Percentiles rank a stretch among this genome's conserved stretches.
Evolutionary conservation across 2,888 invertebrate genomes (phyloP).

Genomic region (Acrobasis repandana): DNA sequence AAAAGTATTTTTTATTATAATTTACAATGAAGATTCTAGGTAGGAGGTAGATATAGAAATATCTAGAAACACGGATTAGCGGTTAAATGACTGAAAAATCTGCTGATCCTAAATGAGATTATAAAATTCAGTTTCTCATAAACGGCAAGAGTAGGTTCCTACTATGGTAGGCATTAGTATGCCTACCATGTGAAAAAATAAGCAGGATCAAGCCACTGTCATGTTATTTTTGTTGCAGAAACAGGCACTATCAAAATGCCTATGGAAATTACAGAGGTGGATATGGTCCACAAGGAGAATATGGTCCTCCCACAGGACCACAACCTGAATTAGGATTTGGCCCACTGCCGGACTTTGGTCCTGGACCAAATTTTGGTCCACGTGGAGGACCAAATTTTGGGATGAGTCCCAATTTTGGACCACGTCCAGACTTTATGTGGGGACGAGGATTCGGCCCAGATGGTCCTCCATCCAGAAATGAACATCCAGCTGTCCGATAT

Average conservation of each 20-base stretch:
- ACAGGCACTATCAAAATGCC: slow-evolving; percentile 54
- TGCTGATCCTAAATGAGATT: too few relatives aligned
- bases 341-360: slow-evolving; percentile 21
- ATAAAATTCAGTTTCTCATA: too few relatives aligned
- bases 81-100: too few relatives aligned
- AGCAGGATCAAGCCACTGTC: too few relatives aligned
- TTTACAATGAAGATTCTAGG: too few relatives aligned
- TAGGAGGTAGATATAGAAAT: too few relatives aligned
- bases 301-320: slow-evolving; percentile 32
- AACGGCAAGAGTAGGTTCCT: too few relatives aligned
- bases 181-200: too few relatives aligned
- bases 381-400: slow-evolving; percentile 23
- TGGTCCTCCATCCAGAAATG: slow-evolving; percentile 40
- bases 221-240: slow-evolving; percentile 37
- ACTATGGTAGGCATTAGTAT: too few relatives aligned
- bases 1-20: too few relatives aligned
- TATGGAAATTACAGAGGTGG: slow-evolving; percentile 61
- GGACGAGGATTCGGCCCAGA: slow-evolving; percentile 49
- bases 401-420: slow-evolving; percentile 21
- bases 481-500: slow-evolving; percentile 26
- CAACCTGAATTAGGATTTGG: slow-evolving; percentile 28
- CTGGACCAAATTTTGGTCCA: slow-evolving; percentile 29
- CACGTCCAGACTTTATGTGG: slow-evolving; percentile 29
- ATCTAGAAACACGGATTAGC: too few relatives aligned
- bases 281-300: slow-evolving; percentile 46